Conservation (phyloP, 2,113 vertebrate genomes). For the Bos javanicus region DNA sequence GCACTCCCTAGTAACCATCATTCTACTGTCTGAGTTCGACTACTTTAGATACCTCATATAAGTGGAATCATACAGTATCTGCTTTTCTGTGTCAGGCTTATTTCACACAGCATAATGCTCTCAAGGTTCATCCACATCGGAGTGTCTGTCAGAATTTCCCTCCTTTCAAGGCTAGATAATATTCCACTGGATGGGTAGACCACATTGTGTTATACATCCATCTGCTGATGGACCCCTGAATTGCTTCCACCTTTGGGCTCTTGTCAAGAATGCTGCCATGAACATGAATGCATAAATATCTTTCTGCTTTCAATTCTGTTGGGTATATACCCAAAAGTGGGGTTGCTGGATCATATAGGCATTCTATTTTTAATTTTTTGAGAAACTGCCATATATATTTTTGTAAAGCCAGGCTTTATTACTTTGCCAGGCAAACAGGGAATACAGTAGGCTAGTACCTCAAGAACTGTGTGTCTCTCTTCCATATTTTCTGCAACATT, state of each 20-base stretch:
- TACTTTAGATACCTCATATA: background rate
- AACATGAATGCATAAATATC: background rate
- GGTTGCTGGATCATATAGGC: background rate
- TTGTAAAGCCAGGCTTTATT: background rate
- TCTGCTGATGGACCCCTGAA: too few species aligned
- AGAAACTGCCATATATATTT: background rate
- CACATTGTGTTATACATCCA: background rate
- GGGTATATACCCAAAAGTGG: background rate
- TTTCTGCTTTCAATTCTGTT: background rate
- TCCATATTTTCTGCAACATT: background rate
- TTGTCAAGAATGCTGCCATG: background rate
- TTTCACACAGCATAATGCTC: background rate
- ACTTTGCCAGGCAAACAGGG: background rate
- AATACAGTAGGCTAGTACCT: background rate
- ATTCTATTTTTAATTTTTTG: background rate
- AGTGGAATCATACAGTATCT: background rate
- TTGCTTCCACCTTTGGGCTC: background rate
- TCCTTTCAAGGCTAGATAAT: background rate
- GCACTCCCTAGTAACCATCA: background rate
- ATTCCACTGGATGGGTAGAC: background rate
- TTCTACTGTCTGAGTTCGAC: background rate
- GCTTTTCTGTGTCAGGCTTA: background rate
- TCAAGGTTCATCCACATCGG: background rate
- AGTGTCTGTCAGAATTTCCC: background rate
- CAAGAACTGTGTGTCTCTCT: background rate